A percentile compares a stretch with the other conserved stretches of the same genome.
These are phyloP conservation scores for Hypercompe scribonia DNA, from an alignment of 2,888 invertebrate genomes.

Conservation along the genomic window DNA sequence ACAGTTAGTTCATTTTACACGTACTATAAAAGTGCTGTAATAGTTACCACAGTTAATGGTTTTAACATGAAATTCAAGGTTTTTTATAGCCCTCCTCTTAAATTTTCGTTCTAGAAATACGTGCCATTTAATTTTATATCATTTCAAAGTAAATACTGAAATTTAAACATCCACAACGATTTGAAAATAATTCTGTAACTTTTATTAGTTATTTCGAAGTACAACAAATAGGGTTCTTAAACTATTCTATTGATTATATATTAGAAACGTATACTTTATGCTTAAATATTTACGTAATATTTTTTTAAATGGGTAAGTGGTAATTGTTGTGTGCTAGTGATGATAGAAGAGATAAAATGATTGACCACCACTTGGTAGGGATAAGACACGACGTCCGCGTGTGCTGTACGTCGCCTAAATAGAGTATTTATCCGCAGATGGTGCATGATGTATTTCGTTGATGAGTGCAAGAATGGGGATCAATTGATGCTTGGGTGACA, in stretches of 20 bases:
- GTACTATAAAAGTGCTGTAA: slow-evolving; percentile 2
- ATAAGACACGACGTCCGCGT: no score
- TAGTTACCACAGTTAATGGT: not conserved
- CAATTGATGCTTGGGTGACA: no score
- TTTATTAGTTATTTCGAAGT: not conserved
- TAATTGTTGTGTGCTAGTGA: no score
- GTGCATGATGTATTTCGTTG: no score
- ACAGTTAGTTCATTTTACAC: slow-evolving; percentile 2
- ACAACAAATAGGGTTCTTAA: not conserved
- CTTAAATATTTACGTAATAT: no score
- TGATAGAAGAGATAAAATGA: no score
- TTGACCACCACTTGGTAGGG: no score
- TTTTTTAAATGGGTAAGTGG: no score
- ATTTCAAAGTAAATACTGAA: not conserved
- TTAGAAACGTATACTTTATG: not conserved
- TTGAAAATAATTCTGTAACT: not conserved
- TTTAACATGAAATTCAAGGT: not conserved
- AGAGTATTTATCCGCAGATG: no score
- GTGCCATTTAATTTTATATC: not conserved
- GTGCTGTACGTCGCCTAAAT: no score
- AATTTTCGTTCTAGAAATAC: not conserved
- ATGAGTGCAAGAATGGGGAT: no score
- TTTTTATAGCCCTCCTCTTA: not conserved
- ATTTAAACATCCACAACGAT: not conserved
- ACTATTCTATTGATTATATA: not conserved